Evolutionary conservation across 2,113 vertebrate species (phyloP).

Genomic region (Caloenas nicobarica): DNA sequence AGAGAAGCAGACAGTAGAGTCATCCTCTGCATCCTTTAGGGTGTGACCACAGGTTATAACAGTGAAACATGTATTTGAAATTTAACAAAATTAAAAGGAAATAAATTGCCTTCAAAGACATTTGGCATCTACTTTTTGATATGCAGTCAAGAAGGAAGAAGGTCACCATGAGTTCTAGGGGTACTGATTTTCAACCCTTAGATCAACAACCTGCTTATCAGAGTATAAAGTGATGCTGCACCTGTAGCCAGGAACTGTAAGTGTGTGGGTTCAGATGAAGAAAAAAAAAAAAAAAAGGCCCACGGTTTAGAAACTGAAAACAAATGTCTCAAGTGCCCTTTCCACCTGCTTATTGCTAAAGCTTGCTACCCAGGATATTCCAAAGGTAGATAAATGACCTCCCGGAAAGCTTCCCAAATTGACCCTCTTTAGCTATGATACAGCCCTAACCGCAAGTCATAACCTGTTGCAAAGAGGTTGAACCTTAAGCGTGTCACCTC

Average conservation of each 20-base stretch:
- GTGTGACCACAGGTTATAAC: rapidly evolving
- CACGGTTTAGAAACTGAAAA: not conserved
- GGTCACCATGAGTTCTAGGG: not conserved
- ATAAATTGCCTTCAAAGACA: not conserved
- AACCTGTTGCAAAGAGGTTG: not conserved
- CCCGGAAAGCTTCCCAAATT: not conserved
- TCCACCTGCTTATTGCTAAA: not conserved
- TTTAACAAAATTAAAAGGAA: not conserved
- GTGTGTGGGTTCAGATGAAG: not conserved
- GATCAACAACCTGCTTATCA: not conserved
- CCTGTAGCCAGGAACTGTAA: not conserved
- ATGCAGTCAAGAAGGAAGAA: not conserved
- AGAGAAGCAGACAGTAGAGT: not conserved
- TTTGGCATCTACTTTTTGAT: not conserved
- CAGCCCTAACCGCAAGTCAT: not conserved
- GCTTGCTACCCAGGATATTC: not conserved
- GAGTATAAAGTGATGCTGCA: not conserved
- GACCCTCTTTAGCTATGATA: not conserved
- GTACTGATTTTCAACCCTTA: not conserved
- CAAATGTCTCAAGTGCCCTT: not conserved
- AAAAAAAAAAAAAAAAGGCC: not conserved
- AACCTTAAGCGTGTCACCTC: not conserved
- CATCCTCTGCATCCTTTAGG: not conserved
- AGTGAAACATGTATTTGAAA: not conserved
- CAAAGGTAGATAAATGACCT: not conserved